Conservation (phyloP, 2,113 vertebrate genomes). For the Muntiacus muntjak region DNA sequence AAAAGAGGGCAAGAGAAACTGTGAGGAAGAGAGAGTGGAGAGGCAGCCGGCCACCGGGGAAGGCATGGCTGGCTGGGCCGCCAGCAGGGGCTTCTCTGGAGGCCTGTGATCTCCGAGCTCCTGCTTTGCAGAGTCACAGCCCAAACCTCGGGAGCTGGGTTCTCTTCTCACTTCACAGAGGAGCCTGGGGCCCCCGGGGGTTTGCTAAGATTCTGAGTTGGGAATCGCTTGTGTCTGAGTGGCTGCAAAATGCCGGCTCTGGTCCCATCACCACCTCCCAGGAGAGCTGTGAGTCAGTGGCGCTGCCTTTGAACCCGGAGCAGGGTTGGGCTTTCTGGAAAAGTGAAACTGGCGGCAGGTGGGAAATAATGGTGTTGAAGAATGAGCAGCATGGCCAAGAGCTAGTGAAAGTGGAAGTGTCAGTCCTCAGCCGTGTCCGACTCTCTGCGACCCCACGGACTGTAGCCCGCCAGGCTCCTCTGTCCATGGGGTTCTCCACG, state of each 20-base stretch:
- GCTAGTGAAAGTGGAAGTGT: neutral
- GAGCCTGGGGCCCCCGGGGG: neutral
- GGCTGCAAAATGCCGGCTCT: neutral
- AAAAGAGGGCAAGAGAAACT: neutral
- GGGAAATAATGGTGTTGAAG: neutral
- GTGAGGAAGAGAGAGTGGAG: accelerated
- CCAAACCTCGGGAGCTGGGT: accelerated
- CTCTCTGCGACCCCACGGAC: accelerated
- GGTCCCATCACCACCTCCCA: neutral
- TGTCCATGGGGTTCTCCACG: neutral
- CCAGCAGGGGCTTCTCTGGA: accelerated
- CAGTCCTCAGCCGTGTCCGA: neutral
- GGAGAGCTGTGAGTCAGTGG: accelerated
- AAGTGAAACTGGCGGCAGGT: accelerated
- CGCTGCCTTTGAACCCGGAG: neutral
- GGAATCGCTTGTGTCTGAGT: accelerated
- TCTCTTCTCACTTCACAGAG: neutral
- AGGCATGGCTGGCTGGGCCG: neutral
- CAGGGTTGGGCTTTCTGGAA: accelerated
- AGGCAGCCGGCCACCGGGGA: neutral
- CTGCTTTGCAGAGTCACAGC: neutral
- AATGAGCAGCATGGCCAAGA: accelerated
- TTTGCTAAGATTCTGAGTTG: neutral
- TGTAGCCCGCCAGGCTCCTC: neutral
- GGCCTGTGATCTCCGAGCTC: neutral